Base-by-base conservation (phyloP, 1,140 invertebrate genomes). In the Zaprionus tsacasi region DNA sequence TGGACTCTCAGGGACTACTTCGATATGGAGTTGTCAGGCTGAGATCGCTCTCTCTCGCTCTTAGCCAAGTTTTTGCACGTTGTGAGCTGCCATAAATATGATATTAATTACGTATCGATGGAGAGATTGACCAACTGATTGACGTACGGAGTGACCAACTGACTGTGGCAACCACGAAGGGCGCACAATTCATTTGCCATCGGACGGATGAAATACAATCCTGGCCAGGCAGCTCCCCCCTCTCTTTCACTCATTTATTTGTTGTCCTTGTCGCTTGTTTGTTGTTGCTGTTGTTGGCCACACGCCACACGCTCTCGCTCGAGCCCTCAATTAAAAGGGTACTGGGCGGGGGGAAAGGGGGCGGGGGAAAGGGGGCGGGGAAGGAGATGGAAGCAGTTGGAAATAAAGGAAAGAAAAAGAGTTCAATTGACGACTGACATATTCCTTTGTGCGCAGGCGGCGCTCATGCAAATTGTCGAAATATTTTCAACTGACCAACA, bases 401-500 rank as follows among this genome's bases (percentile, higher is more conserved):
- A 60, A 56, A 78, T 38, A 76, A 76, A 67, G 67, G 38, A 71
- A 76, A 66, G 33, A 71, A 77, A 45, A 89, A 88, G 85, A 89
- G 81, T 85, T 88, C 85, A 88, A 88, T 88, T 73, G 85, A 81
- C 70, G 81, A 66, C 85, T 88, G 85, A 89, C 85, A 88, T 85
- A 79, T 88, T 81, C 85, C 85, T 89, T 88, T 88, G 85, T 88
- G 54, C 35, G 33, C n/a, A 40, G 52, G 38, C n/a, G 48, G 52
- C 64, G 67, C 68, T 76, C 81, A 88, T 89, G 85, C 81, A 89
- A 88, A 88, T 89, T 89, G 85, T 89, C 81, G 85, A 89, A 88
- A 89, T 88, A 89, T 85, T 88, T 88, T 89, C 85, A 73, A 89
- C 85, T 88, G 85, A 88, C 83, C 83, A 88, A 82, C 83, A 78